phyloP scores from a whole-genome alignment of 2,888 invertebrate genomes.

The Gibbula magus region DNA sequence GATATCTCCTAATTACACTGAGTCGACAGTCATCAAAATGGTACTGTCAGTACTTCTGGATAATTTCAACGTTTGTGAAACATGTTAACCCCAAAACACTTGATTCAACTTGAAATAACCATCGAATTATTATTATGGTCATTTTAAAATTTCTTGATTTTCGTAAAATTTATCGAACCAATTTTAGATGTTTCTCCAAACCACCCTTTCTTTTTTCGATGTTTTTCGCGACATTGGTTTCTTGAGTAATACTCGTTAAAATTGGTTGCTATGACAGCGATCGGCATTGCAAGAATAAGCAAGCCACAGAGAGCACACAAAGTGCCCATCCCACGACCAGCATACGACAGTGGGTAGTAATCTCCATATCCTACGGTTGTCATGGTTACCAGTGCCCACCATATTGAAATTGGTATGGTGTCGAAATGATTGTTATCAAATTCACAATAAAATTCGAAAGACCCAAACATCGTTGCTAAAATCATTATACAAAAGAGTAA shows the following conservation, averaged over 20 bases:
- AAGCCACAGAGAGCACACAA: slow-evolving; percentile 11
- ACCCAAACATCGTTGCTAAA: slow-evolving; percentile 16
- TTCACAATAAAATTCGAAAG: slow-evolving; percentile 11
- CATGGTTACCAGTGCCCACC: slow-evolving; percentile 26
- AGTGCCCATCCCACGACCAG: slow-evolving; percentile 10
- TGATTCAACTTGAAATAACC: too few relatives aligned
- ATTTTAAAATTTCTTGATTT: too few relatives aligned
- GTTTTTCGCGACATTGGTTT: background rate
- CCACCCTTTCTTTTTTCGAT: background rate
- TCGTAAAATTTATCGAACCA: background rate
- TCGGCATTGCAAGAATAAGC: slow-evolving; percentile 19
- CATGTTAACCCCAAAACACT: too few relatives aligned
- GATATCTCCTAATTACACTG: too few relatives aligned
- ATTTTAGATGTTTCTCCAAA: background rate
- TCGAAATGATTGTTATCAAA: slow-evolving; percentile 19
- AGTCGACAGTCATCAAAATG: too few relatives aligned
- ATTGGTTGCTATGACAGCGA: slow-evolving; percentile 20
- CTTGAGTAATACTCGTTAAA: background rate
- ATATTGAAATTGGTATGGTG: slow-evolving; percentile 10
- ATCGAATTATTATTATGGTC: too few relatives aligned
- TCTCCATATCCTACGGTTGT: slow-evolving; percentile 19
- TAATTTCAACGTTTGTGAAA: too few relatives aligned
- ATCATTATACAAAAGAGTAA: background rate
- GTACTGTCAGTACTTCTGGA: too few relatives aligned
- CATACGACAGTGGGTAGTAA: background rate